Conservation (phyloP, 2,113 vertebrate genomes). For the Chaetura pelagica region DNA sequence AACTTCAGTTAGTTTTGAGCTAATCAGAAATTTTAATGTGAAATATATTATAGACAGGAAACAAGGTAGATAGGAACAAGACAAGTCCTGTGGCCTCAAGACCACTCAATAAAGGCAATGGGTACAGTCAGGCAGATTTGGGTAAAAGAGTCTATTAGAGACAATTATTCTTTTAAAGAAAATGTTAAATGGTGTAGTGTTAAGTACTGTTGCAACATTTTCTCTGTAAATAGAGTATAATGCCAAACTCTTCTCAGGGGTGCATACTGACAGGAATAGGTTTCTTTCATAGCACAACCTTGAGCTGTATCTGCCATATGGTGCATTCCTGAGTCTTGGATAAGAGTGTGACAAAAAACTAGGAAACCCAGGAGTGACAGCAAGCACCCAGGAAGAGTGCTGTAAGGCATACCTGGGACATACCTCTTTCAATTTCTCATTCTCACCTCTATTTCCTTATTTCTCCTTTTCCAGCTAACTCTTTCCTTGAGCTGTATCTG, state of each 20-base stretch:
- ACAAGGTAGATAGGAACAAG: background rate
- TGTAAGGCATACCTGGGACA: background rate
- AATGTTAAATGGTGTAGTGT: background rate
- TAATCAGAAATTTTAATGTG: background rate
- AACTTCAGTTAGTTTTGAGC: background rate
- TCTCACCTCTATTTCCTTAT: background rate
- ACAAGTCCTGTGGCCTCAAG: background rate
- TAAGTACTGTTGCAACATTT: background rate
- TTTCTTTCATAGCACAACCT: background rate
- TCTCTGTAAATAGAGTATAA: background rate
- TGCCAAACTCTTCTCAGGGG: background rate
- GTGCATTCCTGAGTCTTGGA: background rate
- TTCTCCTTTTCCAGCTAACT: background rate
- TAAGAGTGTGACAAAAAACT: background rate
- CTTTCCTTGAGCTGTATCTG: background rate
- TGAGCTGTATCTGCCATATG: background rate
- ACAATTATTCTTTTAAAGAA: background rate
- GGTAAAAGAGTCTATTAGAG: background rate
- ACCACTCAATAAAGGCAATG: background rate
- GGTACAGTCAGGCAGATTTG: background rate
- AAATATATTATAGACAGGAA: background rate
- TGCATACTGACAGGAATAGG: background rate
- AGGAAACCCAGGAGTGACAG: background rate
- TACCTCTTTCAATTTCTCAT: rapidly evolving
- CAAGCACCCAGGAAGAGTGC: background rate